phyloP scores from a whole-genome alignment of 2,888 invertebrate genomes.

The Epiperipatus broadwayi region DNA sequence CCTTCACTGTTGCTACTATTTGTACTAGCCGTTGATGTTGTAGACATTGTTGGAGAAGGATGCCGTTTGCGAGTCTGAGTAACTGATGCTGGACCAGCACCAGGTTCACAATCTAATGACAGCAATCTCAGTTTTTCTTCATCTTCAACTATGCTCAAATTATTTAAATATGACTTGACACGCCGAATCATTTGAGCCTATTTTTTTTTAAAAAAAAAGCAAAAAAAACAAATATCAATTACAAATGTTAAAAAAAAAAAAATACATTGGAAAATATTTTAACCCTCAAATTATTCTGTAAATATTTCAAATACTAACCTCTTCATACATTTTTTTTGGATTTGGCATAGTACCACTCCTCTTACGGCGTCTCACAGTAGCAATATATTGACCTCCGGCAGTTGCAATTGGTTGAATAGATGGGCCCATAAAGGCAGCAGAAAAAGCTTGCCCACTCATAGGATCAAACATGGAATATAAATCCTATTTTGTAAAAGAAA shows the following conservation, averaged over 20 bases:
- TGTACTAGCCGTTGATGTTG: conserved; percentile 74
- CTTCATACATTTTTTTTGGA: conserved; percentile 95
- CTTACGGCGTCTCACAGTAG: conserved; percentile 71
- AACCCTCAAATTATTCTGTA: not conserved
- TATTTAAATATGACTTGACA: conserved; percentile 83
- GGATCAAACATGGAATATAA: conserved; percentile 61
- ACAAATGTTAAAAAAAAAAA: conserved; percentile 8
- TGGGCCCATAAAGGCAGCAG: conserved; percentile 33
- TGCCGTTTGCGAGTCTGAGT: conserved; percentile 49
- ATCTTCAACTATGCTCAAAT: conserved; percentile 74
- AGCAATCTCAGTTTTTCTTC: conserved; percentile 71
- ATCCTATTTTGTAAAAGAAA: conserved; percentile 33
- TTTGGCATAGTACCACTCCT: conserved; percentile 76
- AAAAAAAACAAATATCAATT: conserved; percentile 4
- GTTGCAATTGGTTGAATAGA: not conserved
- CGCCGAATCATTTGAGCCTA: conserved; percentile 86
- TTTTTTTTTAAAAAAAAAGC: conserved; percentile 12
- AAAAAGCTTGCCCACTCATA: conserved; percentile 66
- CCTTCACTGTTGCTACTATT: conserved; percentile 41
- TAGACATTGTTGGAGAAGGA: conserved; percentile 78
- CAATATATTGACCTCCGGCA: conserved; percentile 25
- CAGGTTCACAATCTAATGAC: conserved; percentile 65
- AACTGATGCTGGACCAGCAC: conserved; percentile 18
- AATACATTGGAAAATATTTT: not conserved
- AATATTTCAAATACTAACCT: conserved; percentile 32